Evolutionary conservation across 2,888 invertebrate genomes (phyloP), one percentile per base, ranked within the genome.

Genomic region (Tillus elongatus): DNA sequence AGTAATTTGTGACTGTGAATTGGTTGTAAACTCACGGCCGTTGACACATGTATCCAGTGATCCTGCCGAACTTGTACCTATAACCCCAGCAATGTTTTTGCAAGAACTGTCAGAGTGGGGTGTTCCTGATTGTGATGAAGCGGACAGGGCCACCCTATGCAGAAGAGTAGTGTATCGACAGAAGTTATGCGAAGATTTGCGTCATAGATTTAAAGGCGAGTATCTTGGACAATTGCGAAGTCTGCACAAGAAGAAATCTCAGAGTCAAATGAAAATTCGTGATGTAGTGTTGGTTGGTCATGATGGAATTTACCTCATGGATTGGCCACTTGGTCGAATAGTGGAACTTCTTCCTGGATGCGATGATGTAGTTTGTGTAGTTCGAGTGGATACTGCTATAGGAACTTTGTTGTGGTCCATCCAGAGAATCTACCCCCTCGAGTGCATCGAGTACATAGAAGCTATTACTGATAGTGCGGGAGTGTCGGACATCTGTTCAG

Each of bases 1-100:
- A n/a, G n/a, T n/a, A n/a, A n/a, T n/a, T n/a, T 48, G 43, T 29
- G 47, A 63, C 37, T 51, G 53, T 29, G 61, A 65, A 42, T 40
- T 47, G 2, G 43, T 49, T 1, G 30, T 64, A 6, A 64, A 65
- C 45, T 47, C 54, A 1, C 43, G 63, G 37, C 48, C 49, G 4
- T 16, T 49, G 13, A 47, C 49, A 3, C 44, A 47, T 33, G 6
- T 41, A 6, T 47, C 44, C 2, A 29, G 36, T 9, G 39, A 43
- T 24, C 30, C 42, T 4, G 30, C 16, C 11, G 45, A 47, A 12
- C 15, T 44, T 10, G 10, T 15, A 2, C 9, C 42, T 8, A 33
- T 46, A 11, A 45, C 50, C 11, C 56, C 56, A 14, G 37, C 42
- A 3, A 53, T 55, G 51, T 54, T 56, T 43, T 36, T 53, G 10